Evolutionary conservation across 1,140 invertebrate genomes (phyloP).

Genomic region (Asobara japonica): DNA sequence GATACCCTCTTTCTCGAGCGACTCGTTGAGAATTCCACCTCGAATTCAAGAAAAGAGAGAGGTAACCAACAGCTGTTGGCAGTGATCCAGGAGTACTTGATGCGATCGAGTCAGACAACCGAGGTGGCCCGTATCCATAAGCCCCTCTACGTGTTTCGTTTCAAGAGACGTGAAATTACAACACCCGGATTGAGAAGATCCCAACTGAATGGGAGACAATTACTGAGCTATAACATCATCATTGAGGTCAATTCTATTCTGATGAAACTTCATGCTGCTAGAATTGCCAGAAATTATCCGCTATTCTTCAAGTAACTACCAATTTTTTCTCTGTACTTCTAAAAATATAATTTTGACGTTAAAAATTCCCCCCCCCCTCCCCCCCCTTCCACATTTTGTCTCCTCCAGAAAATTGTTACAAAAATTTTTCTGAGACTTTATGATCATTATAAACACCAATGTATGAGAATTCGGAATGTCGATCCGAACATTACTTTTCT

Average conservation of each 20-base stretch:
- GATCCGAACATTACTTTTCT: too few species aligned
- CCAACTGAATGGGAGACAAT: slow-evolving; percentile 33
- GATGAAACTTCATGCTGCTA: slow-evolving; percentile 38
- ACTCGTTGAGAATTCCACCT: slow-evolving; percentile 28
- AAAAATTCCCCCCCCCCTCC: too few species aligned
- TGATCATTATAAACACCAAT: too few species aligned
- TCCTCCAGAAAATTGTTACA: too few species aligned
- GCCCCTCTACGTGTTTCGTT: slow-evolving; percentile 43
- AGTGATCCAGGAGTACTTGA: slow-evolving; percentile 7
- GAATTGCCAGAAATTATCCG: slow-evolving; percentile 44
- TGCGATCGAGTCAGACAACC: slow-evolving; percentile 26
- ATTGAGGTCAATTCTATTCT: slow-evolving; percentile 46
- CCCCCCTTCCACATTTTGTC: too few species aligned
- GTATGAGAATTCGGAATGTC: too few species aligned
- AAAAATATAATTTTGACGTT: neutral
- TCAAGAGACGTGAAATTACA: slow-evolving; percentile 24
- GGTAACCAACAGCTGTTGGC: slow-evolving; percentile 26
- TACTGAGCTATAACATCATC: slow-evolving; percentile 38
- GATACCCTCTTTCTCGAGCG: slow-evolving; percentile 49
- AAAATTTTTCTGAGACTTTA: too few species aligned
- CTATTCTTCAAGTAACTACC: slow-evolving; percentile 45
- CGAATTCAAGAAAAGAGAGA: slow-evolving; percentile 39
- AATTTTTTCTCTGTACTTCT: neutral
- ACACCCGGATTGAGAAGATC: neutral
- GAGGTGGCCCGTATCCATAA: slow-evolving; percentile 44